These are phyloP conservation scores for Struthio camelus DNA, from an alignment of 2,113 vertebrate genomes.

Conservation along the genomic window DNA sequence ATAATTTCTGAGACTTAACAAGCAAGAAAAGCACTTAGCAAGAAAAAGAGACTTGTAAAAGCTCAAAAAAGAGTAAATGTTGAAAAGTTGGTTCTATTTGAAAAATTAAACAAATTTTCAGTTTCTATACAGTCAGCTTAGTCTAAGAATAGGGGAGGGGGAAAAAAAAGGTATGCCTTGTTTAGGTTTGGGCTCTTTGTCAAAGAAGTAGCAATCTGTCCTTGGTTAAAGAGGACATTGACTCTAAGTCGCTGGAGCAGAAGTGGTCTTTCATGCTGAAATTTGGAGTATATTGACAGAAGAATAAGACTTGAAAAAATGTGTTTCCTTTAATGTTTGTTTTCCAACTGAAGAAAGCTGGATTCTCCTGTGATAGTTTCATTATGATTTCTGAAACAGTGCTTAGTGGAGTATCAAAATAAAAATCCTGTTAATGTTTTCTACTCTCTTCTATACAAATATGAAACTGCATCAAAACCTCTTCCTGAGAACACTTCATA, in stretches of 20 bases:
- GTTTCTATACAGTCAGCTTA: background rate
- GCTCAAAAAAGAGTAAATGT: background rate
- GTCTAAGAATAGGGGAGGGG: background rate
- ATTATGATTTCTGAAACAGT: background rate
- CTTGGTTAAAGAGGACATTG: background rate
- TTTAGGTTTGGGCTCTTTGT: background rate
- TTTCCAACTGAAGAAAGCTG: background rate
- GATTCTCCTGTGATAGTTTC: background rate
- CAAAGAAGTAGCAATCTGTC: background rate
- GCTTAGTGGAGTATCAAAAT: constrained; percentile 1
- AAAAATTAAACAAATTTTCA: background rate
- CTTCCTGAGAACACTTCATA: background rate
- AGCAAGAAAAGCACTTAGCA: rapidly evolving
- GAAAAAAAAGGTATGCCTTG: background rate
- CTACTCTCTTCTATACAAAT: background rate
- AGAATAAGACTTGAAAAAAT: background rate
- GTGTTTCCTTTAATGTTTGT: background rate
- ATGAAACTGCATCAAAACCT: background rate
- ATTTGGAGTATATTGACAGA: background rate
- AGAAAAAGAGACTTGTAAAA: background rate
- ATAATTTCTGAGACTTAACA: background rate
- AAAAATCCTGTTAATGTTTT: background rate
- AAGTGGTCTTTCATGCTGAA: background rate
- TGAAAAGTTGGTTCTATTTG: background rate
- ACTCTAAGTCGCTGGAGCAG: background rate